phyloP scores from a whole-genome alignment of 2,888 invertebrate species.

The Ochropleura plecta region DNA sequence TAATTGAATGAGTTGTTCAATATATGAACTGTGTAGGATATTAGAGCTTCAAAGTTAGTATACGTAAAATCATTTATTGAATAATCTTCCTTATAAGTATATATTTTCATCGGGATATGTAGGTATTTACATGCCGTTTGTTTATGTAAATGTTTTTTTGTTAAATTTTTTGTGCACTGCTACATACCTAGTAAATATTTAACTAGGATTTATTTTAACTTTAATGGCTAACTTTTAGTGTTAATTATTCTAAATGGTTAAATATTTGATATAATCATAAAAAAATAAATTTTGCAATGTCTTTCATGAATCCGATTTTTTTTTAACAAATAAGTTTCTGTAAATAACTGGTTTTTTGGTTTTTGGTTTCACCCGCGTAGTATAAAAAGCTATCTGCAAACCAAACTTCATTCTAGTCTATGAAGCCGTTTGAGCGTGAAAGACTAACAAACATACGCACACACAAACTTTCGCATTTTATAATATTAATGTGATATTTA shows the following conservation, averaged over 20 bases:
- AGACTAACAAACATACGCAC: too few relatives aligned
- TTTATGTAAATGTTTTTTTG: not conserved
- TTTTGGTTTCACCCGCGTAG: too few relatives aligned
- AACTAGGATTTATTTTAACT: not conserved
- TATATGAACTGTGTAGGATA: not conserved
- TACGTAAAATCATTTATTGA: not conserved
- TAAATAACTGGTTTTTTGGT: too few relatives aligned
- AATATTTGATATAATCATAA: not conserved
- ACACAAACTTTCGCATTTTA: too few relatives aligned
- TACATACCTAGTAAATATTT: not conserved
- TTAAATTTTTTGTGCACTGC: not conserved
- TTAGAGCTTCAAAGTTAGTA: not conserved
- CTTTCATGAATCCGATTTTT: not conserved
- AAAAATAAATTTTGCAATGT: not conserved
- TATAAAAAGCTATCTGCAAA: too few relatives aligned
- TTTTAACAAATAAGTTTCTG: not conserved
- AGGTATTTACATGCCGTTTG: not conserved
- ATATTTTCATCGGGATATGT: not conserved
- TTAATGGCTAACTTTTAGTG: too few relatives aligned
- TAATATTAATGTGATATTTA: too few relatives aligned
- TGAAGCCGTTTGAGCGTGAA: too few relatives aligned
- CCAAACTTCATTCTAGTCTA: too few relatives aligned
- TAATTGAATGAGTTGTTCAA: not conserved
- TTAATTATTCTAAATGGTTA: not conserved
- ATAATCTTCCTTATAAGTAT: constrained; percentile 1